Evolutionary conservation across 2,113 vertebrate genomes (phyloP).

Genomic region (Prunella himalayana): DNA sequence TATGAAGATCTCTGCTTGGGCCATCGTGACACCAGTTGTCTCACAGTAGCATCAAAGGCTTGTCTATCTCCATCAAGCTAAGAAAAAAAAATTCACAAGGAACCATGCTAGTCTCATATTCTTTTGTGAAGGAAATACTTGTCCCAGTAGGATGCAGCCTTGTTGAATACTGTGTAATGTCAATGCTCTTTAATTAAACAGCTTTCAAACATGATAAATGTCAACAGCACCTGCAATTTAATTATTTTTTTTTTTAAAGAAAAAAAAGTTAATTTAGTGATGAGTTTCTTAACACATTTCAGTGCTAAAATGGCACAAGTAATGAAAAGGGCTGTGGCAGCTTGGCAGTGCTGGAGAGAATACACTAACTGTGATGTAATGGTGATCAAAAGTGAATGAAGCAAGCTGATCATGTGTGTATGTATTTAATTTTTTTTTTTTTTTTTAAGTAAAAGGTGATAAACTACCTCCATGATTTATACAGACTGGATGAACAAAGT

Average conservation of each 20-base stretch:
- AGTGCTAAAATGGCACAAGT: not conserved
- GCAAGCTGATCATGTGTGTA: accelerated
- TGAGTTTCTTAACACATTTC: not conserved
- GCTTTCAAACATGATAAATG: not conserved
- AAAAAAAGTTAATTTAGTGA: not conserved
- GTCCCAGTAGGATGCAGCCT: not conserved
- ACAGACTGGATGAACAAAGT: not conserved
- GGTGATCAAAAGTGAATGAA: not conserved
- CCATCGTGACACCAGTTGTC: conserved; percentile 85
- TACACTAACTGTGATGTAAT: not conserved
- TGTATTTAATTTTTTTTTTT: not conserved
- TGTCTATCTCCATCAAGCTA: conserved; percentile 88
- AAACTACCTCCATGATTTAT: not conserved
- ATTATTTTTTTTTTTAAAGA: not conserved
- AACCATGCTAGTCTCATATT: not conserved
- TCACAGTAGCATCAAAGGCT: conserved; percentile 88
- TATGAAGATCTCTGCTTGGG: conserved; percentile 88
- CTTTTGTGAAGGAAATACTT: not conserved
- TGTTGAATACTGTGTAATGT: not conserved
- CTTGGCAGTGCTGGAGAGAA: not conserved
- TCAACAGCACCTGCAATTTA: not conserved
- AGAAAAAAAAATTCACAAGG: not conserved
- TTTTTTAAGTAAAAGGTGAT: not conserved
- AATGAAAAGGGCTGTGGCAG: not conserved
- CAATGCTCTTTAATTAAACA: not conserved